These are phyloP conservation scores for Falco columbarius DNA, from an alignment of 2,797 vertebrate species.

Conservation along the genomic window DNA sequence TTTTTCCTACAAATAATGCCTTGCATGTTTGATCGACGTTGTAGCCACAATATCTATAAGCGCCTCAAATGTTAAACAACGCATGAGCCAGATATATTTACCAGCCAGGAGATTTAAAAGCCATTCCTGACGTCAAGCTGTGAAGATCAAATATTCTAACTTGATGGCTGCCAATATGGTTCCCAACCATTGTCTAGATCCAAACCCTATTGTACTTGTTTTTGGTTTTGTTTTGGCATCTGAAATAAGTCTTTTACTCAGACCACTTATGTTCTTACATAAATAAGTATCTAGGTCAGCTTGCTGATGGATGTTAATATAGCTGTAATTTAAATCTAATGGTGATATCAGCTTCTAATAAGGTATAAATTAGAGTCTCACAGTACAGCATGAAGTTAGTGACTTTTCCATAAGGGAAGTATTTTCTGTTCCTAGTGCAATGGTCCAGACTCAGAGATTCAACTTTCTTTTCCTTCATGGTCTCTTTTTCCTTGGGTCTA, in stretches of 20 bases:
- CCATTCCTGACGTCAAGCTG: slow-evolving; percentile 76
- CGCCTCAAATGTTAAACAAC: slow-evolving; percentile 52
- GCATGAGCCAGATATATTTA: slow-evolving; percentile 66
- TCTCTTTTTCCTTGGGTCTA: background rate
- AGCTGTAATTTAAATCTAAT: slow-evolving; percentile 12
- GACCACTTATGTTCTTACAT: slow-evolving; percentile 66
- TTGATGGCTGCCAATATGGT: slow-evolving; percentile 58
- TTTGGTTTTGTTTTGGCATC: slow-evolving; percentile 72
- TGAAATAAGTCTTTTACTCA: slow-evolving; percentile 48
- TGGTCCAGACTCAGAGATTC: background rate
- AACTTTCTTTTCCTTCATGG: background rate
- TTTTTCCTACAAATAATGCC: slow-evolving; percentile 61
- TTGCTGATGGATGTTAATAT: slow-evolving; percentile 25
- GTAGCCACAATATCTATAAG: slow-evolving; percentile 67
- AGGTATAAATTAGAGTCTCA: background rate
- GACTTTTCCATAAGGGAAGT: background rate
- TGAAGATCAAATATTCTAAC: slow-evolving; percentile 75
- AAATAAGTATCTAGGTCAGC: slow-evolving; percentile 73
- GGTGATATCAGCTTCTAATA: slow-evolving; percentile 15
- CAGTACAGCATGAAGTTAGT: background rate
- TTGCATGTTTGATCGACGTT: slow-evolving; percentile 46
- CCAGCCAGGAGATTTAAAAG: slow-evolving; percentile 74
- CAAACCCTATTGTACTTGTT: slow-evolving; percentile 70
- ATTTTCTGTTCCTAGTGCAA: background rate
- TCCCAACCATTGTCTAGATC: slow-evolving; percentile 73